Conservation (phyloP, 2,113 vertebrate genomes). For the Aspidoscelis tigris region DNA sequence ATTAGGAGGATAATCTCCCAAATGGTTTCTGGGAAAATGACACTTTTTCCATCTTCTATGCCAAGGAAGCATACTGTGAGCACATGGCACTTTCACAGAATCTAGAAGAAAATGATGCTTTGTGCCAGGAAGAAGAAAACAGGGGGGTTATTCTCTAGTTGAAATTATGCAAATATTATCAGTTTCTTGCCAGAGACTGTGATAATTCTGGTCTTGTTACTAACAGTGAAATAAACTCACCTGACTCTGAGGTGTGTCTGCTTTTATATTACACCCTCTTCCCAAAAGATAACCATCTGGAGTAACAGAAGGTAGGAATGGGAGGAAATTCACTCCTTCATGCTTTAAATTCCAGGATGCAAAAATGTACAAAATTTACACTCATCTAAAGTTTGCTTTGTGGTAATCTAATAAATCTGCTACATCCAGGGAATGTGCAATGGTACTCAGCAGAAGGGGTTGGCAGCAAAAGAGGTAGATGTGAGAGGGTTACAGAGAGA, state of each 20-base stretch:
- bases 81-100: neutral
- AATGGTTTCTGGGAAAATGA: neutral
- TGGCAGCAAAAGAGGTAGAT: too few species aligned
- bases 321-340: neutral
- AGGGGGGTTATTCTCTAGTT: neutral
- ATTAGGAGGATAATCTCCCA: neutral
- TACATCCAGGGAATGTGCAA: too few species aligned
- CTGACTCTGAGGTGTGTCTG: neutral
- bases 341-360: neutral
- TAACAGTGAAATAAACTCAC: neutral
- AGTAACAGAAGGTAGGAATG: neutral
- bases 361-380: too few species aligned
- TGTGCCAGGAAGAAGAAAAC: neutral
- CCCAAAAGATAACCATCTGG: neutral
- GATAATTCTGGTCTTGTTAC: neutral
- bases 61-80: neutral
- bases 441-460: too few species aligned
- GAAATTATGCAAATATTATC: neutral
- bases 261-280: neutral
- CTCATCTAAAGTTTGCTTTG: too few species aligned
- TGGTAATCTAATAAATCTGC: too few species aligned
- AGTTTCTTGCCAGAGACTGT: constrained; percentile 3
- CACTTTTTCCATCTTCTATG: neutral
- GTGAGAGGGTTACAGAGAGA: too few species aligned
- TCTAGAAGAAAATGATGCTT: neutral